Conservation (phyloP, 1,140 invertebrate genomes). For the Aphelinus atriplicis region DNA sequence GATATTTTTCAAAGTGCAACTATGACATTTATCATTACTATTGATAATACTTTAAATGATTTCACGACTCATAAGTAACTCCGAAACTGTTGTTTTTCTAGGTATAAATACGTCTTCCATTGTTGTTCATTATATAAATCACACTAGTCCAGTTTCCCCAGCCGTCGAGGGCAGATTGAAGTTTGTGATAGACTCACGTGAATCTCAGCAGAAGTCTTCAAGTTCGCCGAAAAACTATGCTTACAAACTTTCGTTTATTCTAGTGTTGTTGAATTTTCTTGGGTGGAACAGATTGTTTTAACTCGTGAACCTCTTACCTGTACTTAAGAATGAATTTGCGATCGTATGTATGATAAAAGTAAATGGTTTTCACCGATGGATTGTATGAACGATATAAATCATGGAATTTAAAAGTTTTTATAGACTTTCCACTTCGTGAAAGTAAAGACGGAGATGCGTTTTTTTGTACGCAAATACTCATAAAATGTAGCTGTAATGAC, state of each 20-base stretch:
- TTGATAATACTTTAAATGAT: neutral
- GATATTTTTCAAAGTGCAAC: too few species aligned
- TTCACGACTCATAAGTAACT: neutral
- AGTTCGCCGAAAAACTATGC: neutral
- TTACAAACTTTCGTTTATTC: neutral
- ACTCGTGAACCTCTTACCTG: neutral
- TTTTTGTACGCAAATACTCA: too few species aligned
- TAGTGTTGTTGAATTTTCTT: neutral
- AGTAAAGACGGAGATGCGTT: too few species aligned
- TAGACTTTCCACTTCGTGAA: too few species aligned
- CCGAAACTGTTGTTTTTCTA: slow-evolving; percentile 14
- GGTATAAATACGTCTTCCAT: slow-evolving; percentile 31
- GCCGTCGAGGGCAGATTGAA: slow-evolving; percentile 37
- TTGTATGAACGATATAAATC: too few species aligned
- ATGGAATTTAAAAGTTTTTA: too few species aligned
- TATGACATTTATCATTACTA: neutral
- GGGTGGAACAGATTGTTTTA: neutral
- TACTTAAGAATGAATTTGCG: neutral
- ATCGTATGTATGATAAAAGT: neutral
- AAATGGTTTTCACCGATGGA: too few species aligned
- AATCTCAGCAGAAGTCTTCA: neutral
- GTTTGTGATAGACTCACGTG: neutral
- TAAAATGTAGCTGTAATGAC: too few species aligned
- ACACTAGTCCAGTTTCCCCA: slow-evolving; percentile 40
- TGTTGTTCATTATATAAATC: slow-evolving; percentile 37